These are phyloP conservation scores for Bombus soroeensis DNA, from an alignment of 1,140 invertebrate species.

Conservation along the genomic window DNA sequence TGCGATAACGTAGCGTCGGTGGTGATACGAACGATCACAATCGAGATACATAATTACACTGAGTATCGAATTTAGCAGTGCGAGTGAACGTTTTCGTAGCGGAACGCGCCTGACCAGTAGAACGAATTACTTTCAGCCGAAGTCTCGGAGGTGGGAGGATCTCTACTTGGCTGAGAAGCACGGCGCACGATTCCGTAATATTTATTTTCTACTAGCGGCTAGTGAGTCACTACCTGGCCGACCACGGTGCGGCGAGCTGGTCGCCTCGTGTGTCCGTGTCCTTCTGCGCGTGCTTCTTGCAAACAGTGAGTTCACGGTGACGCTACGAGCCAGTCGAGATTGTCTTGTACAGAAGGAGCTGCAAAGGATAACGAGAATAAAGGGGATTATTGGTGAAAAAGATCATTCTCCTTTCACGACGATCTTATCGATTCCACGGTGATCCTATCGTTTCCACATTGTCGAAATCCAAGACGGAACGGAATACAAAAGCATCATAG, in stretches of 20 bases:
- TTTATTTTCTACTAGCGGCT: constrained; percentile 73
- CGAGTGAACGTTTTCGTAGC: constrained; percentile 40
- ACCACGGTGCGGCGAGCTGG: constrained; percentile 60
- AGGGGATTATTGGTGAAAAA: neutral
- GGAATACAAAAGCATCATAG: neutral
- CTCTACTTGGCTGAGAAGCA: constrained; percentile 58
- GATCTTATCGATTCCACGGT: neutral
- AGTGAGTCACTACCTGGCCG: constrained; percentile 74
- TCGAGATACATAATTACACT: neutral
- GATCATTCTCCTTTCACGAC: neutral
- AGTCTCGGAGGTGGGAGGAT: constrained; percentile 40
- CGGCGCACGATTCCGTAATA: constrained; percentile 73
- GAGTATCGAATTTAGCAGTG: constrained; percentile 29
- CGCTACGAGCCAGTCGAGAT: constrained; percentile 9
- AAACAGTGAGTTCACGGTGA: constrained; percentile 17
- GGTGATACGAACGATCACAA: neutral
- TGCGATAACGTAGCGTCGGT: neutral
- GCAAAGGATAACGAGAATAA: neutral
- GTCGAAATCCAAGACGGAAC: neutral
- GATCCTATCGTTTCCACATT: neutral
- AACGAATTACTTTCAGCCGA: constrained; percentile 64
- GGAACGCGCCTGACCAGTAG: constrained; percentile 16
- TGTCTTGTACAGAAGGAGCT: neutral
- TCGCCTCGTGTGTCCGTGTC: constrained; percentile 48
- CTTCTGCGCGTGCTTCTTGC: constrained; percentile 19